phyloP scores from a whole-genome alignment of 2,888 invertebrate genomes.

The Cosmorhoe ocellata region DNA sequence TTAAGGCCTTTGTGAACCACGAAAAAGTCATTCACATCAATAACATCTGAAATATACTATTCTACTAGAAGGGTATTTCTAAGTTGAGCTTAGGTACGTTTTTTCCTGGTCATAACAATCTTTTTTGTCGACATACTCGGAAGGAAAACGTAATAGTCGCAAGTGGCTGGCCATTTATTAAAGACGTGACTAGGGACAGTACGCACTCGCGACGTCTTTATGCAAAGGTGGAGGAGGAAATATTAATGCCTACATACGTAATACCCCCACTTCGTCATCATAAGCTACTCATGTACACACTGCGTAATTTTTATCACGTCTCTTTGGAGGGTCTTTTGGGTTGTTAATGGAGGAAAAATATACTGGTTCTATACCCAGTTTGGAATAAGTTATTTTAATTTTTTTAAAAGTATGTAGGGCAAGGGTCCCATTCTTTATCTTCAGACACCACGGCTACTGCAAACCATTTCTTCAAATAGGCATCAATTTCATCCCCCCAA shows the following conservation, averaged over 20 bases:
- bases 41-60: background rate
- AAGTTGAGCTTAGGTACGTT: conserved; percentile 10
- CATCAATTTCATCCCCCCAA: too few species aligned
- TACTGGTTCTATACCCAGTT: too few species aligned
- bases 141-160: conserved; percentile 24
- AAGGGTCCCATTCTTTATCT: too few species aligned
- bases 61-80: conserved; percentile 10
- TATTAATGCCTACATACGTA: conserved; percentile 62
- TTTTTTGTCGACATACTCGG: conserved; percentile 22
- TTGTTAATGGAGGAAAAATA: conserved; percentile 22
- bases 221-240: conserved; percentile 42
- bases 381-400: too few species aligned
- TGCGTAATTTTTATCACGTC: conserved; percentile 62
- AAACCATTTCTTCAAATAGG: too few species aligned
- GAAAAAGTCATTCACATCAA: background rate
- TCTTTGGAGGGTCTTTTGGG: background rate
- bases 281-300: conserved; percentile 54
- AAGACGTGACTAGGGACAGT: conserved; percentile 34
- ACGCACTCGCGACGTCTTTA: conserved; percentile 35
- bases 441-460: too few species aligned
- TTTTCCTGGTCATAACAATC: conserved; percentile 21
- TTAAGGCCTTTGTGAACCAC: too few species aligned
- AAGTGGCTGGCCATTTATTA: conserved; percentile 34
- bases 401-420: too few species aligned
- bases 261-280: conserved; percentile 60